Conservation (phyloP, 2,888 invertebrate genomes). For the Agrochola macilenta region DNA sequence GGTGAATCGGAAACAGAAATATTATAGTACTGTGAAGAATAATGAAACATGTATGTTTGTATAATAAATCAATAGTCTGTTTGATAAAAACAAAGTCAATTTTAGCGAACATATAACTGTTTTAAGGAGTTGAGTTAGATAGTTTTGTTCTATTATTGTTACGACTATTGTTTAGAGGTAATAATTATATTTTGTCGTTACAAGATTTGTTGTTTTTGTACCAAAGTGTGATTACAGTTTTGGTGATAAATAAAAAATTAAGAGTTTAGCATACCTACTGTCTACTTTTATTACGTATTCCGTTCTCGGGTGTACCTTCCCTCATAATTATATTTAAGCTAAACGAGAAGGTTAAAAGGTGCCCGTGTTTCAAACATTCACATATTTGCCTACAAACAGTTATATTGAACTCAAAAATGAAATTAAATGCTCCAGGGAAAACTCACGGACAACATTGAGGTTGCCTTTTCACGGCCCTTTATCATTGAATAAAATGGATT, state of each 20-base stretch:
- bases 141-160: constrained; percentile 74
- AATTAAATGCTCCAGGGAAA: constrained; percentile 45
- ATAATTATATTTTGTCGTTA: constrained; percentile 76
- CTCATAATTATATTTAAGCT: constrained; percentile 19
- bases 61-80: constrained; percentile 63
- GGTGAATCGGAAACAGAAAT: constrained; percentile 33
- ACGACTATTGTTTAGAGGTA: constrained; percentile 74
- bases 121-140: constrained; percentile 55
- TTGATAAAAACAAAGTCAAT: constrained; percentile 80
- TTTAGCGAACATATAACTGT: constrained; percentile 73
- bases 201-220: constrained; percentile 81
- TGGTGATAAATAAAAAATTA: constrained; percentile 78
- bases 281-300: constrained; percentile 45
- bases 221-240: constrained; percentile 82
- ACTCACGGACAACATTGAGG: constrained; percentile 4
- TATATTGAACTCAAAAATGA: constrained; percentile 34
- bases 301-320: neutral
- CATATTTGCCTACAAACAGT: constrained; percentile 39
- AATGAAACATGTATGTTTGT: constrained; percentile 38
- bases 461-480: constrained; percentile 5
- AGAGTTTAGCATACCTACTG: constrained; percentile 72
- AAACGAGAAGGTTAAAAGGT: constrained; percentile 20
- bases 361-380: constrained; percentile 35
- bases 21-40: constrained; percentile 35
- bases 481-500: constrained; percentile 9